Evolutionary conservation across 1,140 invertebrate genomes (phyloP).

Genomic region (Lordiphosa clarofinis): DNA sequence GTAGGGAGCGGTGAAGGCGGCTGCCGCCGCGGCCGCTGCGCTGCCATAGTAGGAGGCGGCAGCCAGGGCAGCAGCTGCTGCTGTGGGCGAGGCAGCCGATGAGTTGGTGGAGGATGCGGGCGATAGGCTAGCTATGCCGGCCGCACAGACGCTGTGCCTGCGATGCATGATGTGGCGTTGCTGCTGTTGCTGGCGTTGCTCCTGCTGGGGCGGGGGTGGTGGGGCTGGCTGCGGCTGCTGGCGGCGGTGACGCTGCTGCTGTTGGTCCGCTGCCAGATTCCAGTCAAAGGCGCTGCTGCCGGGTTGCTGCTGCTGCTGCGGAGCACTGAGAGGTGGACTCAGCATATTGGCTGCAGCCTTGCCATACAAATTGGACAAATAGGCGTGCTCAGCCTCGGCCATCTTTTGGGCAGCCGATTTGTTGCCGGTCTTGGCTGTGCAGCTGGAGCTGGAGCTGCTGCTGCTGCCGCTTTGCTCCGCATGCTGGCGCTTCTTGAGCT

Average conservation of each 20-base stretch:
- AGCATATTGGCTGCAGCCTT: conserved; percentile 73
- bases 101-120: conserved; percentile 51
- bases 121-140: conserved; percentile 52
- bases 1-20: conserved; percentile 43
- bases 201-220: conserved; percentile 23
- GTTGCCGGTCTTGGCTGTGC: neutral
- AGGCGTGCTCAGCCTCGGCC: conserved; percentile 67
- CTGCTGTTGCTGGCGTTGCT: too few species aligned
- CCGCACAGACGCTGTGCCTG: conserved; percentile 56
- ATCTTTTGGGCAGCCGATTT: conserved; percentile 57
- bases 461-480: conserved; percentile 31
- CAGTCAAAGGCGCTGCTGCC: conserved; percentile 6
- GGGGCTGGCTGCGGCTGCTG: conserved; percentile 9
- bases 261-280: conserved; percentile 3
- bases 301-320: conserved; percentile 10
- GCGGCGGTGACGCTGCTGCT: conserved; percentile 14
- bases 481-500: conserved; percentile 55
- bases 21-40: conserved; percentile 42
- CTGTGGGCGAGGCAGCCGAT: conserved; percentile 40
- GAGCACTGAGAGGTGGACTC: conserved; percentile 55
- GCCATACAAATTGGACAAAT: conserved; percentile 59
- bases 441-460: conserved; percentile 3
- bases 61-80: conserved; percentile 52
- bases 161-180: conserved; percentile 56
- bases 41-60: conserved; percentile 52